Conservation (phyloP, 2,113 vertebrate genomes). For the Siniperca chuatsi region DNA sequence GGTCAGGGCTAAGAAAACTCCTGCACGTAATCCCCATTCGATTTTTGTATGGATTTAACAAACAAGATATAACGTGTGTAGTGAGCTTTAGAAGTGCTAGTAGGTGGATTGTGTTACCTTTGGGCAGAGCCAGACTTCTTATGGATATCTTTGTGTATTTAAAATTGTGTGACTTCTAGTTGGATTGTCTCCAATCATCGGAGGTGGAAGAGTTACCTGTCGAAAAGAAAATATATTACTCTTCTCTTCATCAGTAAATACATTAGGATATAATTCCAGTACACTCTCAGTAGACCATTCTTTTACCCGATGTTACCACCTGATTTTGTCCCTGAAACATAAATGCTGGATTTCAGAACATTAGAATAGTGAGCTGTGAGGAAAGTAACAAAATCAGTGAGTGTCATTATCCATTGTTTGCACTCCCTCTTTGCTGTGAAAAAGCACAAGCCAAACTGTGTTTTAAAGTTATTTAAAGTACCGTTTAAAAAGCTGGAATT, state of each 20-base stretch:
- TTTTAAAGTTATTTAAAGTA: background rate
- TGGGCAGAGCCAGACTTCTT: background rate
- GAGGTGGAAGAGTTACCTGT: background rate
- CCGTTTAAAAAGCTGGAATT: slow-evolving; percentile 1
- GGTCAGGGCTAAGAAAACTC: background rate
- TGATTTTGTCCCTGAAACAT: background rate
- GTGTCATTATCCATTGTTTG: background rate
- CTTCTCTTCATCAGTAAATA: background rate
- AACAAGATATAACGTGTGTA: background rate
- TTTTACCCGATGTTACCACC: background rate
- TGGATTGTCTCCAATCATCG: background rate
- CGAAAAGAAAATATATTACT: background rate
- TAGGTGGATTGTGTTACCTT: background rate
- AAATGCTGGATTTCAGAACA: background rate
- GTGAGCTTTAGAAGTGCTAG: background rate
- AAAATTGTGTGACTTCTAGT: background rate
- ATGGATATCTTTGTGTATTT: background rate
- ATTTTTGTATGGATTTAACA: background rate
- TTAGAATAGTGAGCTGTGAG: background rate
- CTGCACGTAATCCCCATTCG: background rate
- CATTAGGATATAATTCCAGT: background rate
- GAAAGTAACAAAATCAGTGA: background rate
- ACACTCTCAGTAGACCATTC: background rate
- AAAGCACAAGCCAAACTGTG: background rate
- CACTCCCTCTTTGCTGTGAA: background rate